These are phyloP conservation scores for Eristalis tenax DNA, from an alignment of 2,888 invertebrate species.

Conservation along the genomic window DNA sequence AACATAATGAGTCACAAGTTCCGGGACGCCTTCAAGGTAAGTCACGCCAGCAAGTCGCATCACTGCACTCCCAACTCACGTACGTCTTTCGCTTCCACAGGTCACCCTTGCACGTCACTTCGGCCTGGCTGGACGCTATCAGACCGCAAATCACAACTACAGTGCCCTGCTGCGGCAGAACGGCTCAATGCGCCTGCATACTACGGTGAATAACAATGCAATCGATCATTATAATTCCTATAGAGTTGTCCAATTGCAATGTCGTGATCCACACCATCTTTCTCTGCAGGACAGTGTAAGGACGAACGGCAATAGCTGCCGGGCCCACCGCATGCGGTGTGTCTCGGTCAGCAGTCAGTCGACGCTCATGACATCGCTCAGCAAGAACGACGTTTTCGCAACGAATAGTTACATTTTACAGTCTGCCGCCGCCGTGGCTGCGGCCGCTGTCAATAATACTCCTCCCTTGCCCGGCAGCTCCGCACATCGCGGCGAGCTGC, in stretches of 20 bases:
- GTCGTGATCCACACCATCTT: constrained; percentile 79
- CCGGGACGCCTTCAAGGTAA: constrained; percentile 86
- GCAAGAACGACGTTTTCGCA: constrained; percentile 77
- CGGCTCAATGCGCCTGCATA: constrained; percentile 79
- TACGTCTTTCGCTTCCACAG: constrained; percentile 72
- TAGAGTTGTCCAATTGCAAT: constrained; percentile 79
- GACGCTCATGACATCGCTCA: constrained; percentile 76
- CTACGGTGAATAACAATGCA: constrained; percentile 80
- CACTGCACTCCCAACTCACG: constrained; percentile 21
- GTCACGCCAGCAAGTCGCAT: constrained; percentile 18
- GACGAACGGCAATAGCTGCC: constrained; percentile 74
- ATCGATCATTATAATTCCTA: constrained; percentile 78
- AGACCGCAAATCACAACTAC: constrained; percentile 78
- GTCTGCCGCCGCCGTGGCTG: constrained; percentile 54
- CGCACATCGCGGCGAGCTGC: constrained; percentile 75
- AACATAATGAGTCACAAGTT: constrained; percentile 88
- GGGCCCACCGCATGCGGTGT: constrained; percentile 77
- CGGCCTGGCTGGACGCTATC: constrained; percentile 77
- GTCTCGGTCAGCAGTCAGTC: constrained; percentile 78
- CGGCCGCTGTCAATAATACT: constrained; percentile 56
- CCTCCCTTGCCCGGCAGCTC: constrained; percentile 27
- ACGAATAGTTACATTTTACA: constrained; percentile 65
- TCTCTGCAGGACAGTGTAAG: constrained; percentile 80
- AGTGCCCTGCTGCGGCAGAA: constrained; percentile 79
- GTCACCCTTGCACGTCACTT: constrained; percentile 80